Evolutionary conservation across 2,797 vertebrate species (phyloP).

Genomic region (Eulemur rubriventer): DNA sequence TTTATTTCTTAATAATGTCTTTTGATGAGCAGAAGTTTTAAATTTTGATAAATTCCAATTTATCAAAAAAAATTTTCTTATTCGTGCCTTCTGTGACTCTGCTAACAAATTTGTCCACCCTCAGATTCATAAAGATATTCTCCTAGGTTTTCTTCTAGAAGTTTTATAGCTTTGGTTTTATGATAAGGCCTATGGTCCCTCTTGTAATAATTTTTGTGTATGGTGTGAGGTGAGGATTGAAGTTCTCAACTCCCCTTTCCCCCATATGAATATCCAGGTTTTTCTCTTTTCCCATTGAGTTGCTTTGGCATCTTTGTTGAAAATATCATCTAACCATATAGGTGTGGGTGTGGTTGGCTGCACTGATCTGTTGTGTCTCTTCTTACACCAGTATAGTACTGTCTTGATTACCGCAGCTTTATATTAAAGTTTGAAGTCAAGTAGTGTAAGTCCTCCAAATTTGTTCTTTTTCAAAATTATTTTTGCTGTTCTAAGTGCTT

Average conservation of each 20-base stretch:
- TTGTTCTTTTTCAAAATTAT: neutral
- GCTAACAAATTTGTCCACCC: neutral
- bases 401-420: neutral
- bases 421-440: neutral
- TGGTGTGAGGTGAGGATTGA: neutral
- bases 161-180: neutral
- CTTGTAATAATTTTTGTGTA: neutral
- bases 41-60: neutral
- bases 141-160: neutral
- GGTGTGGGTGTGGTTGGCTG: neutral
- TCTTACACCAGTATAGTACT: neutral
- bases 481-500: neutral
- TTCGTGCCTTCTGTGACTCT: neutral
- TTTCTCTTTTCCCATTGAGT: neutral
- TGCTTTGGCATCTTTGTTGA: neutral
- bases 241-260: neutral
- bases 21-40: neutral
- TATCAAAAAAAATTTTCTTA: neutral
- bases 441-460: neutral
- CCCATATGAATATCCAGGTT: neutral
- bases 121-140: neutral
- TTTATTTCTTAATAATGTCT: neutral
- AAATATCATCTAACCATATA: neutral
- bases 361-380: neutral
- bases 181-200: neutral